These are phyloP conservation scores for Actinemys pallida DNA, from an alignment of 2,113 vertebrate genomes.

Conservation along the genomic window DNA sequence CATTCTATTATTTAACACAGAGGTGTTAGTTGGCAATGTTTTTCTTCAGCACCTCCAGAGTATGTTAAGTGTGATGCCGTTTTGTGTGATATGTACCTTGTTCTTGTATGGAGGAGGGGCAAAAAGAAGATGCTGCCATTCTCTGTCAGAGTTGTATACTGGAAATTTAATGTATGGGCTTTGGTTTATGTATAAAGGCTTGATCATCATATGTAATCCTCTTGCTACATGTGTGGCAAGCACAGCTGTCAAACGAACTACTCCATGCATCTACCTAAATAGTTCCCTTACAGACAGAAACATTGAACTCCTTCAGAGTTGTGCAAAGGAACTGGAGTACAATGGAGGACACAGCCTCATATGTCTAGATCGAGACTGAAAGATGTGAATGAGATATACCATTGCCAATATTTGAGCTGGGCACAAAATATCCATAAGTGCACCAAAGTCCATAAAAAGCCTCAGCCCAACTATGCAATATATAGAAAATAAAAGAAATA, in stretches of 20 bases:
- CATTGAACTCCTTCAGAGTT: neutral
- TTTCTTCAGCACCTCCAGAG: neutral
- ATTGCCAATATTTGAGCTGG: neutral
- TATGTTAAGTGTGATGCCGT: neutral
- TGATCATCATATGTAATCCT: neutral
- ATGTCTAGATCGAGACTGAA: neutral
- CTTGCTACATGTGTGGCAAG: neutral
- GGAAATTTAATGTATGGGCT: neutral
- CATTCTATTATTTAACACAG: neutral
- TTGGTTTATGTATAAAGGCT: neutral
- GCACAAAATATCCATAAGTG: neutral
- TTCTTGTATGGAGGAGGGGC: neutral
- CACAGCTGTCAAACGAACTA: neutral
- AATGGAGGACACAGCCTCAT: neutral
- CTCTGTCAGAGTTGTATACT: neutral
- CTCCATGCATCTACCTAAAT: neutral
- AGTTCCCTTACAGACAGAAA: neutral
- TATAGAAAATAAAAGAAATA: neutral
- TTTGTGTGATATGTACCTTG: neutral
- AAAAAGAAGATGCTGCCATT: neutral
- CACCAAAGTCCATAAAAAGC: neutral
- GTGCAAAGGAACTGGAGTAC: neutral
- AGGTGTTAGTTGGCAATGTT: neutral
- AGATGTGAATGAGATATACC: neutral
- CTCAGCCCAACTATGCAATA: neutral